Base-by-base conservation (phyloP, 2,113 vertebrate genomes). In the Semicossyphus pulcher region DNA sequence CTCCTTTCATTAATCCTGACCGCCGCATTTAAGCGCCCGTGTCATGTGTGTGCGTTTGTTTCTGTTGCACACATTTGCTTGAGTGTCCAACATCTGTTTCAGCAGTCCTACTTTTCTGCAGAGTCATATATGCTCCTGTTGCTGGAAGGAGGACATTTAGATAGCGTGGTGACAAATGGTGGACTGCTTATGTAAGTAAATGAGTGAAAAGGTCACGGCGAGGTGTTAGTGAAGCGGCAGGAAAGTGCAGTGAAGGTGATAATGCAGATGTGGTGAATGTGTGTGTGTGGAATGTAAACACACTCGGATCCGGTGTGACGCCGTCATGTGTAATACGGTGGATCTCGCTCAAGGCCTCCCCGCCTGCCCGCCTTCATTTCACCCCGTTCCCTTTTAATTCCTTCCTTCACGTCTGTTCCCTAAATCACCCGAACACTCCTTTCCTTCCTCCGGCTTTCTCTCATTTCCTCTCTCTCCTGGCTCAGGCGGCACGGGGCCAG, bases 221-320 rank as follows among this genome's bases (percentile, higher is more conserved):
- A 21, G 36, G 63, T 37, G 39, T 65, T 47, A 11, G 25, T n/a
- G 58, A 53, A 44, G 45, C 44, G 36, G n/a, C 16, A 39, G 47
- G 18, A 37, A 36, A 23, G 41, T 26, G 61, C 29, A 59, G 41
- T 39, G 57, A 57, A 37, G 60, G 60, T 62, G 54, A 37, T 21
- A n/a, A 69, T 49, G 53, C 74, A 54, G 41, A 60, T 44, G 57
- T 49, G 45, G 25, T 9, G 41, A 8, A 18, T 41, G 60, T 52
- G 42, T 29, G 61, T 68, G 49, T 56, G 79, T 42, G 70, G 34
- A 85, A 80, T n/a, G 4, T 81, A 76, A 83, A 84, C 78, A 42
- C 52, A 54, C 41, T 21, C 6, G 34, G 28, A 31, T 71, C 42
- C 34, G 23, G n/a, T 51, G 31, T 60, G 62, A 73, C 11, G 3